Percentiles rank a stretch among this genome's conserved stretches.
Evolutionary conservation across 1,140 invertebrate species (phyloP).

Genomic region (Drosophila ambigua): DNA sequence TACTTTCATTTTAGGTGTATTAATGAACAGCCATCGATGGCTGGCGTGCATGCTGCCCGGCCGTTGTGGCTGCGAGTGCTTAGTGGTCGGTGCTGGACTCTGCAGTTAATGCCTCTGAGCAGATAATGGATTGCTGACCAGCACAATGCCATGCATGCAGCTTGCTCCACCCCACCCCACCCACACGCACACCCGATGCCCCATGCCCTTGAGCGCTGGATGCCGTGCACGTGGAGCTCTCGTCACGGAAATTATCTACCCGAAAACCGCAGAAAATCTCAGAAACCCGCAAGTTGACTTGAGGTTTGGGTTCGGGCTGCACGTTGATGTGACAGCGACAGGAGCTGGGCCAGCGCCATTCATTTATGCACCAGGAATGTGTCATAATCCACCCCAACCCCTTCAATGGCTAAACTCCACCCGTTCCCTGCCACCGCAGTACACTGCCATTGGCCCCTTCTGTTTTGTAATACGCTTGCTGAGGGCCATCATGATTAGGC

Average conservation of each 20-base stretch:
- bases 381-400: conserved; percentile 40
- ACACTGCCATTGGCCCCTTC: too few species aligned
- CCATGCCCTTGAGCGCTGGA: neutral
- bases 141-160: neutral
- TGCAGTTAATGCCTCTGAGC: neutral
- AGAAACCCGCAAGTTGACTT: conserved; percentile 40
- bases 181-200: too few species aligned
- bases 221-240: too few species aligned
- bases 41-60: too few species aligned
- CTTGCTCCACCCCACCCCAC: neutral
- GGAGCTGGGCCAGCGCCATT: conserved; percentile 33
- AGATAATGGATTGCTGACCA: conserved; percentile 15
- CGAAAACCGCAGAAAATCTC: conserved; percentile 34
- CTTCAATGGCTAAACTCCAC: neutral
- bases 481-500: too few species aligned
- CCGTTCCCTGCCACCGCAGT: too few species aligned
- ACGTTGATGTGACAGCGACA: conserved; percentile 50
- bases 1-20: too few species aligned
- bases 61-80: neutral
- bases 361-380: conserved; percentile 58
- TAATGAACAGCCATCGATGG: too few species aligned
- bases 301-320: conserved; percentile 19
- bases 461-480: too few species aligned
- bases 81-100: neutral
- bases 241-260: neutral